phyloP scores from a whole-genome alignment of 1,140 invertebrate species.

The Monomorium pharaonis region DNA sequence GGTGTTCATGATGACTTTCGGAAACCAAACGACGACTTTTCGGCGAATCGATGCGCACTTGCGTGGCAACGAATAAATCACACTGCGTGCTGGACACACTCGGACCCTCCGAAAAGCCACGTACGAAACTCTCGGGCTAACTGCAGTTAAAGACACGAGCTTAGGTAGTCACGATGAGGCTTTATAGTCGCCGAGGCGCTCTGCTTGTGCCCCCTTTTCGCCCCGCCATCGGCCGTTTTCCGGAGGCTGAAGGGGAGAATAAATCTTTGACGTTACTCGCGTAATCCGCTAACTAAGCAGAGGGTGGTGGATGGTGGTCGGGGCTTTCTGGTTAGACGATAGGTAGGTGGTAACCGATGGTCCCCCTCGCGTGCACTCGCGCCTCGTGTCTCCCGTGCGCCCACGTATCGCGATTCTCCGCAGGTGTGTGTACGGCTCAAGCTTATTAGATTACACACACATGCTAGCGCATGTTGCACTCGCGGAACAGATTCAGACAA shows the following conservation, averaged over 20 bases:
- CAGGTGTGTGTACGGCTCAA: neutral
- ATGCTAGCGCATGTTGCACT: neutral
- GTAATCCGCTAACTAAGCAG: conserved; percentile 56
- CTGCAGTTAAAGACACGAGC: conserved; percentile 46
- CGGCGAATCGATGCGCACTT: neutral
- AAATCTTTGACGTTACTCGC: conserved; percentile 56
- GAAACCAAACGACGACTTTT: neutral
- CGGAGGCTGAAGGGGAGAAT: conserved; percentile 63
- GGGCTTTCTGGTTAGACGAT: conserved; percentile 40
- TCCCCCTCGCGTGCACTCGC: neutral
- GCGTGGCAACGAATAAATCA: neutral
- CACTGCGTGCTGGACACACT: conserved; percentile 21
- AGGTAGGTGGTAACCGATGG: conserved; percentile 43
- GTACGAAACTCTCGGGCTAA: conserved; percentile 49
- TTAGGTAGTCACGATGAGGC: conserved; percentile 58
- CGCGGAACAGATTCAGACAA: neutral
- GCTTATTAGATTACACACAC: conserved; percentile 2
- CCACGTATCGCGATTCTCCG: conserved; percentile 30
- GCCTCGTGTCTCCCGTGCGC: conserved; percentile 1
- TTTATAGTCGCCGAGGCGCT: conserved; percentile 69
- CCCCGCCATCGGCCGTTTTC: conserved; percentile 65
- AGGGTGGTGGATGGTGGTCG: conserved; percentile 48
- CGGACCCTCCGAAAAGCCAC: conserved; percentile 4
- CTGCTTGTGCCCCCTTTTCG: conserved; percentile 61
- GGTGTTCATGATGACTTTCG: conserved; percentile 63